Base-by-base conservation (phyloP, 2,888 invertebrate species). In the Phrixothrix hirtus region DNA sequence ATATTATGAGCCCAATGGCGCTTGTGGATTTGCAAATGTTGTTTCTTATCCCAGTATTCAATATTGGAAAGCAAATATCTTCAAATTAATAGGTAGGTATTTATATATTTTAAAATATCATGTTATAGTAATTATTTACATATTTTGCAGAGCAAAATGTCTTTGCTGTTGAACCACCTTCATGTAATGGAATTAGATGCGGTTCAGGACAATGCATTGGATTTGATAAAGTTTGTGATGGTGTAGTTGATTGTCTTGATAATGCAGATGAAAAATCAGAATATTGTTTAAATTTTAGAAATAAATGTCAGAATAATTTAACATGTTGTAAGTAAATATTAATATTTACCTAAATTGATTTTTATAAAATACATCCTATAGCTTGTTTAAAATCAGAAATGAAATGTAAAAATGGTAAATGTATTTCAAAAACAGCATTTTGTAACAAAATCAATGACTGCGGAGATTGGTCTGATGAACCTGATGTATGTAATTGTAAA, bases 401-500 rank as follows among this genome's bases (percentile, higher is more conserved):
- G 60, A 84, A 82, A 67, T 92, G 91, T 64, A 74, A 71, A 4
- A 84, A 83, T 57, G 83, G 84, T 1, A 79, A 79, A 52, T 92
- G 92, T 68, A 73, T 91, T 6, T 76, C 82, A 0, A 89, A 89
- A 67, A 78, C 80, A 17, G 74, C 79, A 26, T 91, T 88, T 67
- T 88, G 88, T 65, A 81, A 92, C 64, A 82, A 82, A 9, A 70
- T 74, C 0, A 72, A 81, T 21, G 87, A 91, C 64, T 92, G 92
- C 66, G 81, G 78, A 0, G 90, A 91, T 66, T 78, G 79, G 10
- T 84, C 83, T 2, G 92, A 92, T 66, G 92, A 92, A 67, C 85
- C 86, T 0, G 72, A 71, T 0, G 74, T 75, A 9, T 85, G 85
- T 45, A 82, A 79, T 9, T 89, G 88, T 61, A 82, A 81, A 6